A percentile compares a stretch with the other conserved stretches of the same genome.
Evolutionary conservation across 2,888 invertebrate species (phyloP).

Genomic region (Dolichopus griseipennis): DNA sequence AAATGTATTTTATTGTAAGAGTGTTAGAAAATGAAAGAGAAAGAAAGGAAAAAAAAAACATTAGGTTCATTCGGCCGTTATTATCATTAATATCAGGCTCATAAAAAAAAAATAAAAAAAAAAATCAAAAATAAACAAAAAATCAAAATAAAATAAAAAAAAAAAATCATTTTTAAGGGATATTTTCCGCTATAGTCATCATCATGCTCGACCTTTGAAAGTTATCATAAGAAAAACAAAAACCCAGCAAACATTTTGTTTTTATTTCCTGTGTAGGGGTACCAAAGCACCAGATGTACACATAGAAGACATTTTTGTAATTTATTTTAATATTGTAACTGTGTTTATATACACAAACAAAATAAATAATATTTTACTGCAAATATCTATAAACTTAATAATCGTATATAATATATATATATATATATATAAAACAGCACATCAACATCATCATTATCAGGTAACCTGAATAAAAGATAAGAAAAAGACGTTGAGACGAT

Average conservation of each 20-base stretch:
- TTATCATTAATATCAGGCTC: neutral
- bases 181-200: neutral
- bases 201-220: neutral
- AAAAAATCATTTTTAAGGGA: neutral
- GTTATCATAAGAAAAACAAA: neutral
- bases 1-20: neutral
- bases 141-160: neutral
- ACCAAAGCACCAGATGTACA: neutral
- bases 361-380: too few relatives aligned
- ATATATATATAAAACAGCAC: neutral
- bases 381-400: too few relatives aligned
- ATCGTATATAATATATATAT: too few relatives aligned
- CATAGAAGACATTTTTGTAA: neutral
- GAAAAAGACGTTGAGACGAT: neutral
- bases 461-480: neutral
- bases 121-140: neutral
- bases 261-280: neutral
- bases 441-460: constrained; percentile 1
- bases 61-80: constrained; percentile 1
- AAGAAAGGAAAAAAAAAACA: neutral
- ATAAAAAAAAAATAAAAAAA: neutral
- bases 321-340: neutral
- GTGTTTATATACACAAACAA: neutral
- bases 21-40: neutral
- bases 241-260: neutral